phyloP scores from a whole-genome alignment of 2,113 vertebrate species.

The Vireo altiloquus region DNA sequence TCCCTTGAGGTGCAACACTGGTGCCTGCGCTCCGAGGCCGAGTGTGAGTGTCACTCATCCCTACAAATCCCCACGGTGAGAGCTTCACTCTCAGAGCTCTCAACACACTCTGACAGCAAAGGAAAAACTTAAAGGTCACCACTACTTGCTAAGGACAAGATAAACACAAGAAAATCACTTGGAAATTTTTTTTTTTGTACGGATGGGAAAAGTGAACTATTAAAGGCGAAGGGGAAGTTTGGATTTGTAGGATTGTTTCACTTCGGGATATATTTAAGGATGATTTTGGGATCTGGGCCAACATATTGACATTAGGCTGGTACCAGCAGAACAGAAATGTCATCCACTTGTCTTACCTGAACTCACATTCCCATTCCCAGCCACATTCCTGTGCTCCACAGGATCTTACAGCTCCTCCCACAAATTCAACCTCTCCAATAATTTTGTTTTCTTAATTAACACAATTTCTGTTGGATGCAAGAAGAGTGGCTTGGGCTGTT shows the following conservation, averaged over 20 bases:
- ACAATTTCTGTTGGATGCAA: neutral
- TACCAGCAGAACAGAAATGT: neutral
- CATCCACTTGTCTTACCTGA: neutral
- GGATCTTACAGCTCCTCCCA: neutral
- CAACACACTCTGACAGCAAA: constrained; percentile 78
- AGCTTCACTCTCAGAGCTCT: constrained; percentile 74
- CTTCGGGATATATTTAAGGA: neutral
- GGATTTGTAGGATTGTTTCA: neutral
- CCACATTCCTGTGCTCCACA: neutral
- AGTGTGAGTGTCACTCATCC: constrained; percentile 69
- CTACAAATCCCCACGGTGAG: constrained; percentile 71
- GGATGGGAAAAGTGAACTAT: constrained; percentile 29
- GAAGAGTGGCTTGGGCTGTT: neutral
- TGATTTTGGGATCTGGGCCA: neutral
- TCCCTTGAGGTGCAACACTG: constrained; percentile 59
- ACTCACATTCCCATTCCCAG: neutral
- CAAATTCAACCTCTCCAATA: neutral
- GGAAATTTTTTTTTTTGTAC: constrained; percentile 53
- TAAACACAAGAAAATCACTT: constrained; percentile 70
- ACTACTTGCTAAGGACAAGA: constrained; percentile 75
- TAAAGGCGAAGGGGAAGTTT: constrained; percentile 4
- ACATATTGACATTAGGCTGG: neutral
- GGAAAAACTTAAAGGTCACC: constrained; percentile 81
- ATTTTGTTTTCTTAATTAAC: neutral
- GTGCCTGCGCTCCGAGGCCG: constrained; percentile 53